A percentile compares a stretch with the other conserved stretches of the same genome.
Conservation (phyloP, 2,888 invertebrate genomes). For the Conops quadrifasciatus region DNA sequence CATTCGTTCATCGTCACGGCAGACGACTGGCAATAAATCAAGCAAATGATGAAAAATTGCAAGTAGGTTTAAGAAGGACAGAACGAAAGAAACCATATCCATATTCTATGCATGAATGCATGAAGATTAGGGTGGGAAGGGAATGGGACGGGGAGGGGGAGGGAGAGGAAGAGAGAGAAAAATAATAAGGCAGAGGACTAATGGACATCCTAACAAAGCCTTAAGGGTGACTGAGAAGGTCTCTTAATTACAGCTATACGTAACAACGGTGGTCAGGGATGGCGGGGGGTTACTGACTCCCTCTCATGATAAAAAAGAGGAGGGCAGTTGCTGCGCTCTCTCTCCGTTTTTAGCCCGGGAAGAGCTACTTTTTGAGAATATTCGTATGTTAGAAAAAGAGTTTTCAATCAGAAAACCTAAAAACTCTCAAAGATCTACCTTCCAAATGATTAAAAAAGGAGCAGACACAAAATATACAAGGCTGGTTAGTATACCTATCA, state of each 20-base stretch:
- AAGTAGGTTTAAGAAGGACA: constrained; percentile 2
- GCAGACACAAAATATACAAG: background rate
- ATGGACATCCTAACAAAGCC: background rate
- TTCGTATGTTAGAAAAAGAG: too few species aligned
- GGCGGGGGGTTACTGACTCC: background rate
- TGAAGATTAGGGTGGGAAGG: background rate
- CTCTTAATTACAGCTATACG: too few species aligned
- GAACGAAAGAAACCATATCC: too few species aligned
- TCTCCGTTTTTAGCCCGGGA: too few species aligned
- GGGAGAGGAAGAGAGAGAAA: background rate
- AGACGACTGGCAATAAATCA: constrained; percentile 49
- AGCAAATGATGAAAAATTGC: constrained; percentile 49
- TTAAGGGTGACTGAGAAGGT: too few species aligned
- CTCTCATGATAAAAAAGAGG: background rate
- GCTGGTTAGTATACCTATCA: background rate
- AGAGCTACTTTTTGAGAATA: too few species aligned
- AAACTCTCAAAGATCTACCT: too few species aligned
- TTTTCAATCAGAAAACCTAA: constrained; percentile 17
- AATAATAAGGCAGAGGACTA: background rate
- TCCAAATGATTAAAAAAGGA: background rate
- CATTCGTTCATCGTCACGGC: constrained; percentile 40
- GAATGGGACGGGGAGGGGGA: background rate
- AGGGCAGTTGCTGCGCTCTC: too few species aligned
- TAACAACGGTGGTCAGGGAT: background rate
- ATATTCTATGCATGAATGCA: too few species aligned